Evolutionary conservation across 2,113 vertebrate genomes (phyloP).

Genomic region (Glaucomys volans): DNA sequence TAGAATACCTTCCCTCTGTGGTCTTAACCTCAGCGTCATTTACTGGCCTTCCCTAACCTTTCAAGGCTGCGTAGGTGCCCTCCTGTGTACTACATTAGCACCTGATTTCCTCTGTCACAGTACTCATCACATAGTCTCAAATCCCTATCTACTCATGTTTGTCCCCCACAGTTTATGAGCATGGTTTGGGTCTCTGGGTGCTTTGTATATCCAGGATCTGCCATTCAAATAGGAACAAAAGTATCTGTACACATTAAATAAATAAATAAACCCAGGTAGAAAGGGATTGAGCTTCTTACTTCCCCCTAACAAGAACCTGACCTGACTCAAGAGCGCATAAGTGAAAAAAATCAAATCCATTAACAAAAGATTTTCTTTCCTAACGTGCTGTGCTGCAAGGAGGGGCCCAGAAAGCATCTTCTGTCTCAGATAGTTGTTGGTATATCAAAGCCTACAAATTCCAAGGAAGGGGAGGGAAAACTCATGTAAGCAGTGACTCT

Average conservation of each 20-base stretch:
- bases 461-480: not conserved
- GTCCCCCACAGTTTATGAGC: not conserved
- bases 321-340: not conserved
- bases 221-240: not conserved
- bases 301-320: not conserved
- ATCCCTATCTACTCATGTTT: not conserved
- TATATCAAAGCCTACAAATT: not conserved
- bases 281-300: not conserved
- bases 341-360: not conserved
- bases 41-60: not conserved
- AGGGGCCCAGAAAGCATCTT: not conserved
- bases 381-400: not conserved
- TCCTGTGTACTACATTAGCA: not conserved
- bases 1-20: not conserved
- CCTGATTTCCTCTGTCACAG: not conserved
- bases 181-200: not conserved
- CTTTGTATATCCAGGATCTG: not conserved
- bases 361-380: not conserved
- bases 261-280: not conserved
- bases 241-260: not conserved
- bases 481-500: slow-evolving; percentile 12
- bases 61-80: not conserved
- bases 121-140: not conserved
- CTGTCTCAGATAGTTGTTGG: not conserved
- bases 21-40: not conserved